Evolutionary conservation across 1,140 invertebrate genomes (phyloP), one percentile per base, ranked within the genome.

Genomic region (Drosophila murphyi): DNA sequence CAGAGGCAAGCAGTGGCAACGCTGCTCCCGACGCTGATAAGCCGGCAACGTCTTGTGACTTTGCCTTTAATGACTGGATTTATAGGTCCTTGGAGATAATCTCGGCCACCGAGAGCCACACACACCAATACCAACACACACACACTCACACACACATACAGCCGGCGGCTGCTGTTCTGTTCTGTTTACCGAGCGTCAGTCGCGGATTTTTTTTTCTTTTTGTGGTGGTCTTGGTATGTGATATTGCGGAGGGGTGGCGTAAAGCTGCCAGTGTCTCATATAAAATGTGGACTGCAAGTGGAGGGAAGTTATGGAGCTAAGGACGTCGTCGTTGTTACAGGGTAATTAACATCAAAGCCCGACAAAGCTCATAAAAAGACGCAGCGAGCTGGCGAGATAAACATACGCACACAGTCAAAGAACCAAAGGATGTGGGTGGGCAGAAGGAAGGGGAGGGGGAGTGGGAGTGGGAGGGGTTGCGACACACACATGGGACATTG

Each of bases 61-160:
- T 92, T 92, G 90, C 92, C 90, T 92, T 92, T 92, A 92, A 92
- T 92, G 88, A 92, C 90, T 92, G 90, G 90, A 92, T 92, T 92
- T 92, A 92, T 92, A 92, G 90, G 90, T 92, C 90, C 90, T 92
- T 91, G 69, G 90, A 92, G 90, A 92, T 92, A 92, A 92, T 92
- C 90, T 90, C 64, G 85, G 78, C 72, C 72, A 83, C 47, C 60
- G 31, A 47, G 71, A 64, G 60, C 57, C 43, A 57, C 70, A 76
- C 72, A 76, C 63, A 47, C 52, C 47, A 62, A 65, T 47, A 56
- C 28, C 47, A 37, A 5, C 55, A 62, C 8, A 68, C 72, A 54
- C 39, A 75, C 52, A 56, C 51, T 48, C 51, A 54, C 37, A 20
- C 5, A 64, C n/a, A 63, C 48, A 56, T 6, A 35, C 31, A 41